phyloP scores from a whole-genome alignment of 2,888 invertebrate species.

The Lepidochrysops patricia region DNA sequence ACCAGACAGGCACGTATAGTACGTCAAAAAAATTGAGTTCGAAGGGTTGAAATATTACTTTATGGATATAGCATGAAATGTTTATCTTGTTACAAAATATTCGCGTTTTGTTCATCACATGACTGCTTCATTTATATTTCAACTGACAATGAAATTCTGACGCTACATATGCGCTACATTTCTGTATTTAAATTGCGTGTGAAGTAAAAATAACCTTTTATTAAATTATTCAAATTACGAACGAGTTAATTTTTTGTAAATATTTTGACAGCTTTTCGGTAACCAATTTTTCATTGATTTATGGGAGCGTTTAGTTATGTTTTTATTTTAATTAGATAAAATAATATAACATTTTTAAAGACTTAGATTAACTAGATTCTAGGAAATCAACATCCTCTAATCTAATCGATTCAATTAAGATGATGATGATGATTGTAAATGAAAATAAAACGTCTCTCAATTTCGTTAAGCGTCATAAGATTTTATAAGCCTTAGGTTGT shows the following conservation, averaged over 20 bases:
- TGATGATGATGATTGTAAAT: too few species aligned
- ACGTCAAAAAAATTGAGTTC: constrained; percentile 7
- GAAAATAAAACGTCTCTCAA: too few species aligned
- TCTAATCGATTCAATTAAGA: too few species aligned
- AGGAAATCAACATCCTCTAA: too few species aligned
- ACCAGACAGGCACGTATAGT: constrained; percentile 5
- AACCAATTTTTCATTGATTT: too few species aligned
- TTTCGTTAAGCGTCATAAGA: too few species aligned
- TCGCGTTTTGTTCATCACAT: constrained; percentile 4
- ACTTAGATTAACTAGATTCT: too few species aligned
- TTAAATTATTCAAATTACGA: background rate
- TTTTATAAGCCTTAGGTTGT: too few species aligned
- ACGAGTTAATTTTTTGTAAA: background rate
- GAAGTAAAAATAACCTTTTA: background rate
- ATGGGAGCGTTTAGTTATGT: too few species aligned
- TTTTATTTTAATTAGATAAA: too few species aligned
- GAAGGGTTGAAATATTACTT: constrained; percentile 9
- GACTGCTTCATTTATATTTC: constrained; percentile 8
- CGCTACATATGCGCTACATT: background rate
- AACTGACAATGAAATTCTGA: constrained; percentile 2
- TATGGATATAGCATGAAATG: constrained; percentile 4
- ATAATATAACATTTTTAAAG: too few species aligned
- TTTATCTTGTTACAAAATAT: background rate
- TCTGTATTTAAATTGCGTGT: background rate
- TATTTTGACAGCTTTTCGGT: background rate